Evolutionary conservation across 64 coral and sea anemone genomes (phyloP), one percentile per base, ranked within the genome.

Genomic region (Montipora cactus): DNA sequence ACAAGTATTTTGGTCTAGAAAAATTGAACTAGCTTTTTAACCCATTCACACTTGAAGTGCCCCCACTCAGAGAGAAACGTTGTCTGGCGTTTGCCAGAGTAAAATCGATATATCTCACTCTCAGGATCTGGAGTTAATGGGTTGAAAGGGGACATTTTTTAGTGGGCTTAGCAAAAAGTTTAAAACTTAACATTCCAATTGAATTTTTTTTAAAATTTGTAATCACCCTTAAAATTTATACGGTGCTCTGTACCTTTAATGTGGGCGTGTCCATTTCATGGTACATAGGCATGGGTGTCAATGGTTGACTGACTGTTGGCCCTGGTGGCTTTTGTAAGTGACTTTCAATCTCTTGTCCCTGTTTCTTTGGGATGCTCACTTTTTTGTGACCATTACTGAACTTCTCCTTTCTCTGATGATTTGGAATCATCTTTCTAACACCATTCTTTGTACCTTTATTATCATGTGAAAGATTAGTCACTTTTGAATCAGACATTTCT

Each of bases 241-340:
- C 18, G 7, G 6, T 12, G 16, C 47, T 20, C 18, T 21, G 8
- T 92, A 97, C 96, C 96, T 95, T 97, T 5, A 97, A 55, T 4
- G 88, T 83, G 9, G 96, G 96, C 1, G 96, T 97, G 84, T 67
- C 75, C 96, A 97, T 97, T 13, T 88, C 83, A 2, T 89, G 75
- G 80, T 95, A 97, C 53, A 92, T 80, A 25, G 96, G 93, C 93
- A 94, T 97, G 68, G 96, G 96, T 48, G 96, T 97, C 21, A 97
- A 67, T 20, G 93, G 96, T 67, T 78, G 58, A 22, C 73, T 90
- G 9, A 67, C 84, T 69, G 28, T 49, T 74, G 77, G 68, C 68
- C 44, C 14, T 7, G 18, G 28, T 70, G 18, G 3, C 16, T 69
- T 82, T 52, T 50, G 61, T 20, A 16, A 37, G 6, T 58, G 49